Evolutionary conservation across 1,140 invertebrate species (phyloP).

Genomic region (Diachasma alloeum): DNA sequence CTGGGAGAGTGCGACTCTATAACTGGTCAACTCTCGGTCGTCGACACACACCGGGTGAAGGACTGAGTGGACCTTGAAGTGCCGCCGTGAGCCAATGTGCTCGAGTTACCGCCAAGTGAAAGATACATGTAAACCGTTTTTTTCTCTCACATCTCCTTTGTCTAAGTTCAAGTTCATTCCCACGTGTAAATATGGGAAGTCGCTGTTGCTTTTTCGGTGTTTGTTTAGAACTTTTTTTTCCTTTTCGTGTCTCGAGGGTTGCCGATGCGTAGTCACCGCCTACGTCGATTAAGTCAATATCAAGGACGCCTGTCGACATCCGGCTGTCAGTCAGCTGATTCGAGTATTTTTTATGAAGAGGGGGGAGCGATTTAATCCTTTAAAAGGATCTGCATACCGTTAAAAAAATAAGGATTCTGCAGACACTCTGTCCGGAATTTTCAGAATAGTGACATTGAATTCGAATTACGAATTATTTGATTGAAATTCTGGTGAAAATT

Average conservation of each 20-base stretch:
- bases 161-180: slow-evolving; percentile 48
- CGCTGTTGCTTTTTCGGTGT: not conserved
- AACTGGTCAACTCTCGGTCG: slow-evolving; percentile 10
- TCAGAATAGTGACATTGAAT: not conserved
- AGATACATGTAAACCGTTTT: slow-evolving; percentile 5
- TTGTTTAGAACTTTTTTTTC: not conserved
- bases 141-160: slow-evolving; percentile 19
- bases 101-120: slow-evolving; percentile 35
- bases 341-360: not conserved
- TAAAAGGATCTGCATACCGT: too few species aligned
- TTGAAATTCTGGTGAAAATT: too few species aligned
- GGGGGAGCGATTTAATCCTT: not conserved
- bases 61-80: slow-evolving; percentile 23
- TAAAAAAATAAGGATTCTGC: too few species aligned
- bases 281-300: not conserved
- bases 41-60: slow-evolving; percentile 20
- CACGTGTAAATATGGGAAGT: not conserved
- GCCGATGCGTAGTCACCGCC: not conserved
- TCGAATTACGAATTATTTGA: not conserved
- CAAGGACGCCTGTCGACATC: not conserved
- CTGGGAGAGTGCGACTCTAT: not conserved
- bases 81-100: slow-evolving; percentile 3
- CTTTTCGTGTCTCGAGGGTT: not conserved
- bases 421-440: not conserved
- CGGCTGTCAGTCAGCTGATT: not conserved